Evolutionary conservation across 2,888 invertebrate genomes (phyloP), one percentile per base, ranked within the genome.

Genomic region (Graphium colonna): DNA sequence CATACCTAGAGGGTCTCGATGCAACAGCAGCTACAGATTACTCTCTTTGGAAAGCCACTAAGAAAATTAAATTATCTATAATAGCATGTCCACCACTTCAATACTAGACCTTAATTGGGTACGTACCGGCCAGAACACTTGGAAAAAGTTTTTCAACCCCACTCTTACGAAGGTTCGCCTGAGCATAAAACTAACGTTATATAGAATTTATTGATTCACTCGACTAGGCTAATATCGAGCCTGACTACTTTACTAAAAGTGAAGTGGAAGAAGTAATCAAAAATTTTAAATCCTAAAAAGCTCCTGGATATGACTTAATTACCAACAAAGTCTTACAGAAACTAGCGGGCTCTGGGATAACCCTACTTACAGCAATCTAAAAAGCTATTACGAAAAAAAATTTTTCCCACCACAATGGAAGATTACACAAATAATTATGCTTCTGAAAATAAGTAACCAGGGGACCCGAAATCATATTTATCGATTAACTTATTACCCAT

Each of bases 21-120:
- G 45, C 56, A 5, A 58, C 57, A 1, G 3, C 40, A 33, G 26
- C 51, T 10, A 57, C 56, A 2, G 52, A 61, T 1, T 60, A 62
- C 21, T 61, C 61, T 1, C 55, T 64, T 1, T 62, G 60, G 60
- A 61, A 65, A 48, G 52, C 55, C 3, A 58, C 59, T n/a, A 61
- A 55, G 51, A 56, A 51, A 1, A 31, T 56, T 0, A 61, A 60
- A 38, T 41, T 49, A 28, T 59, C 61, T 1, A 52, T 31, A 33
- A 15, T 10, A 7, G n/a, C 7, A 1, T 9, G 31, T 3, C 21
- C 56, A 4, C 59, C 59, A 12, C 17, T 63, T 1, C 51, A 26
- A 57, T 47, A 28, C 0, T 7, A 10, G 31, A 56, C 26, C 4
- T 3, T 15, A 10, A 15, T 10, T 56, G 55, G 51, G 51, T 48